Percentiles rank a stretch among this genome's conserved stretches.
phyloP scores from a whole-genome alignment of 2,797 vertebrate species.

The Ptychadena robeensis region DNA sequence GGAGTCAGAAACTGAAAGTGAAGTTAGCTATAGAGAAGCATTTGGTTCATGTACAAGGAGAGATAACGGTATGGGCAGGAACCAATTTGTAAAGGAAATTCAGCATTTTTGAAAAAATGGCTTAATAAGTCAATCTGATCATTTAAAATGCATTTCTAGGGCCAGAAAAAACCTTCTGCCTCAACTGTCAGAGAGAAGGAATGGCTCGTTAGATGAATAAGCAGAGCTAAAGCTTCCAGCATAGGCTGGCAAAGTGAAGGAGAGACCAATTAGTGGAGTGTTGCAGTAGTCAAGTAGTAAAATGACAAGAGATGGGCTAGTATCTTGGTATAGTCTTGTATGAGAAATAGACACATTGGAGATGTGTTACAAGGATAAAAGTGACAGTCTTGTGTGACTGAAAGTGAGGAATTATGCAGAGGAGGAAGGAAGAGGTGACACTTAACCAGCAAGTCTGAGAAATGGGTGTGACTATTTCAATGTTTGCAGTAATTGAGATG shows the following conservation, averaged over 20 bases:
- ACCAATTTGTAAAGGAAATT: background rate
- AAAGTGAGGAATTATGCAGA: background rate
- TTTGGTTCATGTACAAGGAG: background rate
- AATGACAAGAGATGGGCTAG: background rate
- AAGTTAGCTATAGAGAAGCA: background rate
- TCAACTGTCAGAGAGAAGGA: background rate
- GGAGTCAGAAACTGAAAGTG: background rate
- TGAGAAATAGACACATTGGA: background rate
- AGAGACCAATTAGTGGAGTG: slow-evolving; percentile 3
- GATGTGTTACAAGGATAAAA: background rate
- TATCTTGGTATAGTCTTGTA: background rate
- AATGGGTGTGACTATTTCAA: background rate
- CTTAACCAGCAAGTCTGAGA: background rate
- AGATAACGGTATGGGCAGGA: background rate
- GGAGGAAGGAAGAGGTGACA: background rate
- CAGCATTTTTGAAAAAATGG: background rate
- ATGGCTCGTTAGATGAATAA: background rate
- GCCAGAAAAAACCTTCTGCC: background rate
- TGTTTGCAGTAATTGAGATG: slow-evolving; percentile 1
- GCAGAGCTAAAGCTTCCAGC: background rate
- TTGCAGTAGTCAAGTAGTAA: background rate
- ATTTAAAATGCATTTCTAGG: background rate
- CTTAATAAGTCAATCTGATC: background rate
- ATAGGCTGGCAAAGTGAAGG: background rate
- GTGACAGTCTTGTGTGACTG: background rate